Evolutionary conservation across 35 echinoderm and acorn worm species (phyloP), one percentile per base, ranked within the genome.

Genomic region (Acanthaster planci): DNA sequence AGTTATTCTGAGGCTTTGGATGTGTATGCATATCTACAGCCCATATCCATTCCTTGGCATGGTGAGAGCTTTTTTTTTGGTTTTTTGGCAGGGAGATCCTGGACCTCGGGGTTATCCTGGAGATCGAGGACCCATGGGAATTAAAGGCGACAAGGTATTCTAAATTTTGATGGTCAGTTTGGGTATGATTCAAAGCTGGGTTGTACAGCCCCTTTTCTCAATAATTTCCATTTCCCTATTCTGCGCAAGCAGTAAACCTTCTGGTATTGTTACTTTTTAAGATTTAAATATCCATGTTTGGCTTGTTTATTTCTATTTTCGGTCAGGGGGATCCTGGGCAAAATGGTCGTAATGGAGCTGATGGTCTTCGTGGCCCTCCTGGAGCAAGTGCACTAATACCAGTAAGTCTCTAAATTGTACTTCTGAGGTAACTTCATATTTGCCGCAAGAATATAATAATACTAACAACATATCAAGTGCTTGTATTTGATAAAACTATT

Each of bases 311-410:
- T 64, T n/a, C n/a, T n/a, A 59, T 32, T 90, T 77, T 77, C 42
- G 4, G 12, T 47, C 93, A 95, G 93, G 93, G 88, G 30, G 78
- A 67, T 8, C 37, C 82, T 59, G 93, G 93, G 39, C 88, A 88
- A 29, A 79, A 90, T 58, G 93, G 93, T 37, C 16, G 76, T 8
- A 78, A 90, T 51, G 93, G 93, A 60, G 47, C 52, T 6, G 10
- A 67, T 75, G 93, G 93, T 72, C 51, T 90, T 17, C 60, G 80
- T 39, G 93, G 93, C 77, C 93, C 93, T 1, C 88, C 88, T 55
- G 93, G 93, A 64, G 64, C 84, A 14, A 95, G 84, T 72, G 81
- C 84, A 21, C 79, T 91, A 38, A 81, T 95, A 72, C 93, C 93
- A 29, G 93, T 95, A 81, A 87, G 90, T 92, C 42, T 47, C 42